Evolutionary conservation across 2,888 invertebrate species (phyloP).

Genomic region (Hyposoter didymator): DNA sequence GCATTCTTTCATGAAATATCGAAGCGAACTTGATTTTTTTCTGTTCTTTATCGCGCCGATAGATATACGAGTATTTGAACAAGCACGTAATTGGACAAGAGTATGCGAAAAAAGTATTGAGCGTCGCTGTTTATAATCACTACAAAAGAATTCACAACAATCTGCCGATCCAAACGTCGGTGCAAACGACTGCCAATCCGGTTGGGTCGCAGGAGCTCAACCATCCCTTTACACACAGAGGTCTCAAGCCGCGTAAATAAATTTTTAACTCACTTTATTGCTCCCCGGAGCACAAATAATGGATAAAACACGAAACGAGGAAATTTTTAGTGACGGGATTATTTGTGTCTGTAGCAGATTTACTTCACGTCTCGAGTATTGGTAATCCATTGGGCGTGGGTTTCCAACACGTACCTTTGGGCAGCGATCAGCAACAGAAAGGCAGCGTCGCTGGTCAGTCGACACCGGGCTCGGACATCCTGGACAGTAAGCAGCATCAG

Average conservation of each 20-base stretch:
- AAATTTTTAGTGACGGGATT: neutral
- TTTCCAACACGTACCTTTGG: constrained; percentile 83
- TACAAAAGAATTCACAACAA: constrained; percentile 99
- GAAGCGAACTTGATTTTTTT: neutral
- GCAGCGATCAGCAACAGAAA: constrained; percentile 75
- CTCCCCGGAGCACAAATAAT: neutral
- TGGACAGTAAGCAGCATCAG: constrained; percentile 93
- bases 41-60: constrained; percentile 58
- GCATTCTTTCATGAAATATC: neutral
- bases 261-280: constrained; percentile 67
- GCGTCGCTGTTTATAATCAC: constrained; percentile 99
- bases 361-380: constrained; percentile 93
- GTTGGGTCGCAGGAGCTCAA: constrained; percentile 87
- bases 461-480: constrained; percentile 89
- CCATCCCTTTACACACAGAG: constrained; percentile 90
- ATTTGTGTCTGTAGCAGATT: constrained; percentile 86
- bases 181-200: constrained; percentile 79
- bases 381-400: constrained; percentile 88
- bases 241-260: constrained; percentile 85
- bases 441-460: constrained; percentile 73
- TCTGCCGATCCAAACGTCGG: constrained; percentile 86
- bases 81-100: constrained; percentile 99
- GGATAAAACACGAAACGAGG: neutral
- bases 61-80: constrained; percentile 98
- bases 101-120: constrained; percentile 97